Base-by-base conservation (phyloP, 2,888 invertebrate species). In the Hirtodrosophila alboralis region DNA sequence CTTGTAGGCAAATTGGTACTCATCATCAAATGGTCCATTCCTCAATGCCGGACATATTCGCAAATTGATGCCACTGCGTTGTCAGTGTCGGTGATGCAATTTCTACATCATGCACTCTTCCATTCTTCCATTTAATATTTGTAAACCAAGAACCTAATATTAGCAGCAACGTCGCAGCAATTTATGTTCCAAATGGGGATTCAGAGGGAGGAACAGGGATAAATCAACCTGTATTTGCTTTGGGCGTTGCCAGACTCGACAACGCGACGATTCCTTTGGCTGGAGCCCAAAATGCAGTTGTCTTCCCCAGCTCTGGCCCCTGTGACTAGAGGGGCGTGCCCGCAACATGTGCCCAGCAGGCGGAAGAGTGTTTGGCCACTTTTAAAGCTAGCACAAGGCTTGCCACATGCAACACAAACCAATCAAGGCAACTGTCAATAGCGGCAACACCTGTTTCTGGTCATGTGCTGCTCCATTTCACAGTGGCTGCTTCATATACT, bases 391-490 rank as follows among this genome's bases (percentile, higher is more conserved):
- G 41, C 52, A 53, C 36, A 38, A 61, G 48, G 67, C 31, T 67
- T 66, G 75, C 72, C 53, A 44, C 77, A 70, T 70, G 77, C 75
- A 73, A 80, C 75, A 73, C 67, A 75, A 75, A 52, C 54, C 64
- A 81, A 75, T 84, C 81, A 73, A 72, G 66, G 66, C 62, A 60
- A 75, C 84, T 78, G 83, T 78, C 78, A 78, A 81, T 77, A 57
- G 65, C 41, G 67, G 75, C 65, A 64, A 77, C 84, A 80, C 84
- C 77, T 77, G 72, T 63, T 66, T 43, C 41, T 44, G n/a, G 26
- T 44, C 48, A 26, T 43, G 31, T 41, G 14, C 14, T 52, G 54
- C 47, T 60, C 49, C 33, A 53, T 34, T 68, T 51, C 30, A 60
- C 59, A 57, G 51, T 44, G 31, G 33, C 26, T 26, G 31, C 26